These are phyloP conservation scores for Lepidonotus clava DNA, from an alignment of 2,888 invertebrate genomes.

Conservation along the genomic window DNA sequence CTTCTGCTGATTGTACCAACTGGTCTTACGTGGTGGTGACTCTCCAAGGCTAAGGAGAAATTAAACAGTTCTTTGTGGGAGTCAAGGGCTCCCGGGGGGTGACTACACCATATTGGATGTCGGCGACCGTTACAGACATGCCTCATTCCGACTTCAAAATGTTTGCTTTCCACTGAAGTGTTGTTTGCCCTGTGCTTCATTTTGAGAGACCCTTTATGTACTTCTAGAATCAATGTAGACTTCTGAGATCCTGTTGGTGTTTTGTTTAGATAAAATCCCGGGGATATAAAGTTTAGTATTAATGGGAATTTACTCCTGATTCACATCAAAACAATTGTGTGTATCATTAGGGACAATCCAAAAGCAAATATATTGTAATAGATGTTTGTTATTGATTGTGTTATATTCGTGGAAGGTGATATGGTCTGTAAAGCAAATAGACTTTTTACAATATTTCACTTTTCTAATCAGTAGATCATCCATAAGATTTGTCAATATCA, in stretches of 20 bases:
- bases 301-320: no score
- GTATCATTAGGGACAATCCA: no score
- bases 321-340: no score
- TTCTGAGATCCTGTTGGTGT: not conserved
- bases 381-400: no score
- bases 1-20: not conserved
- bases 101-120: slow-evolving; percentile 42
- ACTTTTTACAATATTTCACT: no score
- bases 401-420: no score
- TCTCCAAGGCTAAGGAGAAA: slow-evolving; percentile 4
- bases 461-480: no score
- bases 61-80: slow-evolving; percentile 25
- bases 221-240: slow-evolving; percentile 5
- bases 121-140: not conserved
- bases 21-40: not conserved
- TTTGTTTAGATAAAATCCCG: no score
- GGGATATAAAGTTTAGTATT: no score
- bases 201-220: slow-evolving; percentile 13
- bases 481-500: no score
- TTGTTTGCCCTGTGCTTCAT: slow-evolving; percentile 17
- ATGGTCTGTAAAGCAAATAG: no score
- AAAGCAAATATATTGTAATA: no score
- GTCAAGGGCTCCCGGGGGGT: not conserved
- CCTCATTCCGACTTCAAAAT: slow-evolving; percentile 13
- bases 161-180: slow-evolving; percentile 9